Evolutionary conservation across 2,113 vertebrate species (phyloP), one percentile per base, ranked within the genome.

Genomic region (Oncorhynchus nerka): DNA sequence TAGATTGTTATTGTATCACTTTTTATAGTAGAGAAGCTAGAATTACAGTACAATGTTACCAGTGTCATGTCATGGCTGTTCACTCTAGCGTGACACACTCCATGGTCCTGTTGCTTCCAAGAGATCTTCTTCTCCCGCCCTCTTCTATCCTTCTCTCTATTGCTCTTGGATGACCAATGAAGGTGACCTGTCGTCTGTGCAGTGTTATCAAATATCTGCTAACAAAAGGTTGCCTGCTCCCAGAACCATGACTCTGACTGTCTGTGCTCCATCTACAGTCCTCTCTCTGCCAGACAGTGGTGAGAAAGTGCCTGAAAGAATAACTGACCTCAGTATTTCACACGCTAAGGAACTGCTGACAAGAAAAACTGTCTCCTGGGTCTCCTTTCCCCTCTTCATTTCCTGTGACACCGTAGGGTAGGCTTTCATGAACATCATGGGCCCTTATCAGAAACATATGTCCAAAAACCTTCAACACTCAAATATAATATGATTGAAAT

Each of bases 391-490:
- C n/a, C 61, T 64, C 72, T 67, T 79, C 77, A 68, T 79, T 75
- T 81, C 70, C 79, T 84, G 75, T 71, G 48, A 73, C 66, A 19
- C 66, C 24, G 26, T 55, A 61, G 59, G 74, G 77, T 70, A 73
- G 70, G 73, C 26, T 24, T 79, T 79, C 75, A 78, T 79, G 68
- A 79, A 68, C 39, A 61, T 55, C 16, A 55, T 77, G 28, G 39
- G 45, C 1, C 55, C 26, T 80, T 77, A 84, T 86, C 80, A 79
- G 66, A 79, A 86, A 79, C 83, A 86, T 32, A 76, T 84, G 84
- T 68, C 76, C 71, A 59, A 79, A 75, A 70, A 45, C 76, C 71
- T 24, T 68, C 26, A 65, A 78, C 67, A 61, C 62, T 71, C 61
- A 45, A 26, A 78, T 78, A 78, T 72, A 67, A 71, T 70, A 55